A percentile compares a stretch with the other conserved stretches of the same genome.
Evolutionary conservation across 2,797 vertebrate species (phyloP).

Genomic region (Phrynocephalus vlangalii): DNA sequence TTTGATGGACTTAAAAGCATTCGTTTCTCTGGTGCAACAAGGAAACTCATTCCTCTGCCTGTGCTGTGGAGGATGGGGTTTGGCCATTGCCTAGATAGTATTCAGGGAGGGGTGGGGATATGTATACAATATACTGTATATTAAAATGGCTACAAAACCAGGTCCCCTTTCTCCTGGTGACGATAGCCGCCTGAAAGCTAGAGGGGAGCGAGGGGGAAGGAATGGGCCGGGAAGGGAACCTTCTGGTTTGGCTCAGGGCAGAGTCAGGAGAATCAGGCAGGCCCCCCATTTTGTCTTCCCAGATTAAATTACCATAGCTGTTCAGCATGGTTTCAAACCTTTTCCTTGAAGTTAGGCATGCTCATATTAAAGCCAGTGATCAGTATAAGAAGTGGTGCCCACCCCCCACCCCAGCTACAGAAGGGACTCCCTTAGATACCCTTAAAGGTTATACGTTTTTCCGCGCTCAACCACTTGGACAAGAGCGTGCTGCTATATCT

Average conservation of each 20-base stretch:
- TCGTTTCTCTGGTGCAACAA: not conserved
- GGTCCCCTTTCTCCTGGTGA: not conserved
- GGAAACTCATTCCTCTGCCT: not conserved
- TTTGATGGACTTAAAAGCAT: not conserved
- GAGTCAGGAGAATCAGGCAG: not conserved
- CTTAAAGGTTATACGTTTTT: not conserved
- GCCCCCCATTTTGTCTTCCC: not conserved
- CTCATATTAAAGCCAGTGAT: not conserved
- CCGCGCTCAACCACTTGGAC: no score
- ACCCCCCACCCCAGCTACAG: not conserved
- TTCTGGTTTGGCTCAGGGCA: not conserved
- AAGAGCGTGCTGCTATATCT: not conserved
- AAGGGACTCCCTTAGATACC: not conserved
- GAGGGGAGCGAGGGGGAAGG: not conserved
- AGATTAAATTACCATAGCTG: not conserved
- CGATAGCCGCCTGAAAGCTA: not conserved
- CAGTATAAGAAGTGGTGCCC: not conserved
- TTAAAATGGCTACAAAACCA: no score
- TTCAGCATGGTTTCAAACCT: not conserved
- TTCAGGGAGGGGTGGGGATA: no score
- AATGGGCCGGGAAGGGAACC: not conserved
- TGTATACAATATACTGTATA: no score
- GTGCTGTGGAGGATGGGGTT: not conserved
- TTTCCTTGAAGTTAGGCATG: not conserved
- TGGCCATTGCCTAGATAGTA: not conserved